Evolutionary conservation across 2,113 vertebrate genomes (phyloP), one percentile per base, ranked within the genome.

Genomic region (Pimephales promelas): DNA sequence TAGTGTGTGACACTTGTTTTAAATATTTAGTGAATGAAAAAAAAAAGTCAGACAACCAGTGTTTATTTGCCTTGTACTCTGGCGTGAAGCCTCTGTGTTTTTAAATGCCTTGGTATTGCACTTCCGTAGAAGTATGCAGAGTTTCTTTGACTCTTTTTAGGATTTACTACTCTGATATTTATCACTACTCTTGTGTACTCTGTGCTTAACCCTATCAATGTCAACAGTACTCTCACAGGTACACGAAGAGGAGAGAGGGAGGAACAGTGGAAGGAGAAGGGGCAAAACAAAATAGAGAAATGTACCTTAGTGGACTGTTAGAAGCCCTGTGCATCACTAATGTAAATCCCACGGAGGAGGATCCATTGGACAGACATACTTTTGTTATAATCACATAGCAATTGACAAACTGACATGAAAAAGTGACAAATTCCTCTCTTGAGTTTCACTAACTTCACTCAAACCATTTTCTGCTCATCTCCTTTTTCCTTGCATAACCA

Each of bases 61-160:
- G 91, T 94, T 93, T 92, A 93, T 95, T 94, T 93, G 92, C 91
- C 92, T 94, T 94, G 94, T 93, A 90, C 88, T 92, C 88, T 92
- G 91, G 92, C 86, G 86, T 90, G 79, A 91, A 82, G 91, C 89
- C 90, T 82, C 72, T 83, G 88, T 90, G 64, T 88, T 92, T 89
- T 91, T 84, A 90, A 88, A 91, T 91, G 86, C 90, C 91, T 92
- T 91, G 86, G 87, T 89, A 78, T 88, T 91, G 84, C 88, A 91
- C 89, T 83, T 89, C 76, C 86, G 90, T 87, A 85, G 83, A 83
- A 86, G 85, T 87, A 90, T 88, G 76, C 87, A 79, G 87, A 89
- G 87, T 88, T 86, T 81, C 84, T 85, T 88, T 86, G 85, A 83
- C 83, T 84, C 83, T 87, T 87, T 87, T 85, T 88, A 85, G 89